Evolutionary conservation across 2,113 vertebrate genomes (phyloP).

Genomic region (Sigmodon hispidus): DNA sequence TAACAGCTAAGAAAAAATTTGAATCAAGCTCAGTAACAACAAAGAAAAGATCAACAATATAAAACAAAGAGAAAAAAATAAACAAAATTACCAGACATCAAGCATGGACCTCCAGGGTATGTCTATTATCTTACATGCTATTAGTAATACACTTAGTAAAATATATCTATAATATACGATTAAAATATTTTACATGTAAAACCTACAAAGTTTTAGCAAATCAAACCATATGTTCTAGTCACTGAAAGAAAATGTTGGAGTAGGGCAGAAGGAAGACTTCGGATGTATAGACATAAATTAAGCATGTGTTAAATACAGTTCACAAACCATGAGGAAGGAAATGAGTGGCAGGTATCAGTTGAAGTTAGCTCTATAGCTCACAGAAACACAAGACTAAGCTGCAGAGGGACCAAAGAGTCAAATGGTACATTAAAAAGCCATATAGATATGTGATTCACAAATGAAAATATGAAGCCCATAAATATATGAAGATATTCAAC

Average conservation of each 20-base stretch:
- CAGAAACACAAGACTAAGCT: slow-evolving; percentile 5
- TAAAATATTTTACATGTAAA: not conserved
- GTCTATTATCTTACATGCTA: not conserved
- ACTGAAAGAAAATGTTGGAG: not conserved
- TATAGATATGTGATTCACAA: not conserved
- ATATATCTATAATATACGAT: not conserved
- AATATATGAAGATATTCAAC: not conserved
- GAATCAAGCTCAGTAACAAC: not conserved
- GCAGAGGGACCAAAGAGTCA: not conserved
- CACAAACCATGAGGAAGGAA: not conserved
- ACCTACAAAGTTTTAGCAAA: not conserved
- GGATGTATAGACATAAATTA: not conserved
- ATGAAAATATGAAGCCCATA: not conserved
- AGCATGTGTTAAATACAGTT: not conserved
- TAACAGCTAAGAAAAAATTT: not conserved
- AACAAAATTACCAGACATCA: not conserved
- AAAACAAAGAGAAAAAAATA: not conserved
- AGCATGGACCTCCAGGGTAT: not conserved
- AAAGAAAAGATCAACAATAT: not conserved
- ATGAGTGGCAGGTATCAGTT: not conserved
- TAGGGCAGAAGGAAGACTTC: not conserved
- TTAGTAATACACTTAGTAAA: not conserved
- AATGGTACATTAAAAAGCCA: not conserved
- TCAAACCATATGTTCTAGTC: not conserved
- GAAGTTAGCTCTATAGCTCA: not conserved